Conservation (phyloP, 2,888 invertebrate genomes). For the Lasioglossum lativentre region DNA sequence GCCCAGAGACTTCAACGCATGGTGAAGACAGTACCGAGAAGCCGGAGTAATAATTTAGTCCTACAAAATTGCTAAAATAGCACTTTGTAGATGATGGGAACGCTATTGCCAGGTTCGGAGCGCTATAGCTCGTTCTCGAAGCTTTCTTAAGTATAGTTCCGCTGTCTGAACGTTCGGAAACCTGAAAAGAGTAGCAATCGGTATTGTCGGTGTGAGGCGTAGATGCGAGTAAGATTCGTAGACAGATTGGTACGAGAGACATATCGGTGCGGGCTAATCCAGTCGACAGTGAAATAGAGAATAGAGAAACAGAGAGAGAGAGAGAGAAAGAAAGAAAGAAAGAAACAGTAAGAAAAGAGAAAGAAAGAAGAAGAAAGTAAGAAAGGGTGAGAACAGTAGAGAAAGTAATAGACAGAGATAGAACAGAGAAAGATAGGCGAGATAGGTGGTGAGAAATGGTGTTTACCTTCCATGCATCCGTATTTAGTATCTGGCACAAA, state of each 20-base stretch:
- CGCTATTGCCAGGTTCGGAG: neutral
- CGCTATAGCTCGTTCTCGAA: neutral
- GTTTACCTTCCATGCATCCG: conserved; percentile 98
- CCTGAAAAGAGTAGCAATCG: conserved; percentile 70
- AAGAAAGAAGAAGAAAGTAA: neutral
- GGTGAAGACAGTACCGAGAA: neutral
- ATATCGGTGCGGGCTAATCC: conserved; percentile 14
- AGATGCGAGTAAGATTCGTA: conserved; percentile 37
- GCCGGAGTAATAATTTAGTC: neutral
- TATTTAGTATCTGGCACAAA: conserved; percentile 96
- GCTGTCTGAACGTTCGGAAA: conserved; percentile 58
- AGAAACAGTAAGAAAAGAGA: neutral
- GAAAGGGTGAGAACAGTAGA: conserved; percentile 8
- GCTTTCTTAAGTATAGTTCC: conserved; percentile 29
- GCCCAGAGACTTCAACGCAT: neutral
- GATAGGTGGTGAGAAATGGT: conserved; percentile 81
- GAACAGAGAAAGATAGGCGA: conserved; percentile 35
- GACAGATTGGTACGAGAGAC: conserved; percentile 4
- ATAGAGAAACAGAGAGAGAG: conserved; percentile 15
- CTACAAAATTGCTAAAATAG: neutral
- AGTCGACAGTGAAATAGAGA: conserved; percentile 15
- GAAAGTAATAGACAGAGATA: conserved; percentile 1
- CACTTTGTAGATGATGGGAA: neutral
- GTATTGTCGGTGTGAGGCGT: conserved; percentile 68
- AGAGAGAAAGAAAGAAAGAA: conserved; percentile 58